phyloP scores from a whole-genome alignment of 2,797 vertebrate genomes.

The Xerus rutilus region DNA sequence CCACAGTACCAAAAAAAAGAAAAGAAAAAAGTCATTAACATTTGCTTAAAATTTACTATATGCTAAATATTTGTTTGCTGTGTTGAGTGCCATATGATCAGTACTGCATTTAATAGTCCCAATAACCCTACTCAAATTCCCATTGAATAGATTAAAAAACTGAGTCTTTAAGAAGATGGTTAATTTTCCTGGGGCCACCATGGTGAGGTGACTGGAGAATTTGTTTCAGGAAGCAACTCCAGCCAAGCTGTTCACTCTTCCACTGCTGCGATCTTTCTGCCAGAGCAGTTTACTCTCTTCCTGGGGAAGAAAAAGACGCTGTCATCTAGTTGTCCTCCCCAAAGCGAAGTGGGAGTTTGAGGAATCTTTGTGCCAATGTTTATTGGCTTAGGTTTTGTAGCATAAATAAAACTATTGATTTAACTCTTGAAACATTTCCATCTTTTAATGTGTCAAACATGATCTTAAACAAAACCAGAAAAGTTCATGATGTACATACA shows the following conservation, averaged over 20 bases:
- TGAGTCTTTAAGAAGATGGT: not conserved
- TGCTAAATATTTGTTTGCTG: not conserved
- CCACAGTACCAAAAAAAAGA: too few species aligned
- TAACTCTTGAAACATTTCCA: conserved; percentile 53
- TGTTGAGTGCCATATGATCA: too few species aligned
- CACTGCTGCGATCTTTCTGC: not conserved
- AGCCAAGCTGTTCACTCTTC: not conserved
- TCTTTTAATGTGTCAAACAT: conserved; percentile 52
- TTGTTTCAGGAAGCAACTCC: not conserved
- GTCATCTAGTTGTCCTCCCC: not conserved
- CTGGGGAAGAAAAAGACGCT: not conserved
- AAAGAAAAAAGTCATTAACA: not conserved
- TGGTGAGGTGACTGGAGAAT: not conserved
- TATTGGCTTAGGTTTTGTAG: conserved; percentile 31
- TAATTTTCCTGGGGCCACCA: not conserved
- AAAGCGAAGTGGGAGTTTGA: not conserved
- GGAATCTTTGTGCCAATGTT: not conserved
- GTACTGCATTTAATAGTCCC: not conserved
- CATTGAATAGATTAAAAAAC: conserved; percentile 28
- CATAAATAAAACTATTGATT: conserved; percentile 33
- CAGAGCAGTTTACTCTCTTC: not conserved
- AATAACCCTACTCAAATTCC: not conserved
- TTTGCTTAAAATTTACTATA: not conserved
- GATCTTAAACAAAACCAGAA: conserved; percentile 48
- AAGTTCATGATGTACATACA: not conserved